These are phyloP conservation scores for Herpailurus yagouaroundi DNA, from an alignment of 2,113 vertebrate species.

Conservation along the genomic window DNA sequence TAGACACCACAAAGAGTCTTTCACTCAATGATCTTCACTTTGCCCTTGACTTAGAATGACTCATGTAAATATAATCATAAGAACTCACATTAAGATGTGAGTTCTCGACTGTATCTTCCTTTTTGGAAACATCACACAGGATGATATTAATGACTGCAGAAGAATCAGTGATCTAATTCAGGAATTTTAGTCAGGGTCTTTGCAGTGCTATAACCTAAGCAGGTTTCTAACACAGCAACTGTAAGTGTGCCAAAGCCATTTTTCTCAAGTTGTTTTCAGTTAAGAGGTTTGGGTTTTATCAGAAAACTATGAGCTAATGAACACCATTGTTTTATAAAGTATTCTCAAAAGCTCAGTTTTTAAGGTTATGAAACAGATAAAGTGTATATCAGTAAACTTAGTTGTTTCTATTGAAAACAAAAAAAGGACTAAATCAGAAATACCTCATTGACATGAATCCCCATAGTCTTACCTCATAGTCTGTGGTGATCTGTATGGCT, in stretches of 20 bases:
- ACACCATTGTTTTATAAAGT: constrained; percentile 8
- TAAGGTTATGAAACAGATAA: neutral
- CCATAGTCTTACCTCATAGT: constrained; percentile 92
- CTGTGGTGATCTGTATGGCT: constrained; percentile 96
- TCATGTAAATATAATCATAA: neutral
- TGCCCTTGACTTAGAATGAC: neutral
- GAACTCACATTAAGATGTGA: neutral
- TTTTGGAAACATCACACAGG: neutral
- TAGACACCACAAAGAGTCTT: neutral
- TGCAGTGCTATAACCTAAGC: neutral
- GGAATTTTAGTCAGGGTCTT: neutral
- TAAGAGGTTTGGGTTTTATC: neutral
- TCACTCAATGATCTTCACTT: neutral
- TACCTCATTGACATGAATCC: neutral
- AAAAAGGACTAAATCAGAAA: constrained; percentile 29
- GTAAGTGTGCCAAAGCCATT: neutral
- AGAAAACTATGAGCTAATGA: neutral
- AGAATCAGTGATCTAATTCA: neutral
- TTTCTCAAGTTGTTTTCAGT: constrained; percentile 12
- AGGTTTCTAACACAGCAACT: neutral
- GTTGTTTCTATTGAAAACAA: constrained; percentile 36
- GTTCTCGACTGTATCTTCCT: neutral
- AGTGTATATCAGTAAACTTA: constrained; percentile 24
- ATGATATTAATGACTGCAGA: neutral
- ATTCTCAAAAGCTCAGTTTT: constrained; percentile 40